Conservation (phyloP, 2,888 invertebrate genomes). For the Steinernema hermaphroditum region DNA sequence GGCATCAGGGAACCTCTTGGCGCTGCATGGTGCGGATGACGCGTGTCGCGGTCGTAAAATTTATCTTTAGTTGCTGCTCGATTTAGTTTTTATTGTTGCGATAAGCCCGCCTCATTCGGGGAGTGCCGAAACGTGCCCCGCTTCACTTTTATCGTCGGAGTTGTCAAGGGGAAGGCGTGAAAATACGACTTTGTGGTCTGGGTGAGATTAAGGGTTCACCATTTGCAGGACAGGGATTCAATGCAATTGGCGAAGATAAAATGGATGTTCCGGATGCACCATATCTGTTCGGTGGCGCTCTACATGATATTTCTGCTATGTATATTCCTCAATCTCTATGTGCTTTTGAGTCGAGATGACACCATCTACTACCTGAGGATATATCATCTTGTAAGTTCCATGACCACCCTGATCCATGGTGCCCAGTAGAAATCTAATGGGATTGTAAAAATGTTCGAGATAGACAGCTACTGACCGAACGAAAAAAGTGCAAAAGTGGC, state of each 20-base stretch:
- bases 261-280: slow-evolving; percentile 48
- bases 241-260: neutral
- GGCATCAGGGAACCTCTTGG: neutral
- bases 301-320: slow-evolving; percentile 58
- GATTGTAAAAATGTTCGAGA: neutral
- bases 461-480: too few species aligned
- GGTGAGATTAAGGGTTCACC: neutral
- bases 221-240: slow-evolving; percentile 2
- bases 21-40: neutral
- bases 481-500: slow-evolving; percentile 18
- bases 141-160: neutral
- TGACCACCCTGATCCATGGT: too few species aligned
- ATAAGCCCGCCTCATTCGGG: slow-evolving; percentile 7
- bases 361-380: slow-evolving; percentile 61
- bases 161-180: neutral
- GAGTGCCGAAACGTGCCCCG: neutral
- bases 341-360: slow-evolving; percentile 55
- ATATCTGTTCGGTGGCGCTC: slow-evolving; percentile 47
- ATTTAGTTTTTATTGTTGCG: slow-evolving; percentile 28
- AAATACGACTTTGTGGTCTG: neutral
- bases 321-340: slow-evolving; percentile 60
- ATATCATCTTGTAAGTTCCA: slow-evolving; percentile 54
- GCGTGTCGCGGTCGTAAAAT: slow-evolving; percentile 15
- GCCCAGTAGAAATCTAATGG: too few species aligned
- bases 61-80: slow-evolving; percentile 20